Conservation (phyloP, 2,888 invertebrate genomes). For the Ametastegia equiseti region DNA sequence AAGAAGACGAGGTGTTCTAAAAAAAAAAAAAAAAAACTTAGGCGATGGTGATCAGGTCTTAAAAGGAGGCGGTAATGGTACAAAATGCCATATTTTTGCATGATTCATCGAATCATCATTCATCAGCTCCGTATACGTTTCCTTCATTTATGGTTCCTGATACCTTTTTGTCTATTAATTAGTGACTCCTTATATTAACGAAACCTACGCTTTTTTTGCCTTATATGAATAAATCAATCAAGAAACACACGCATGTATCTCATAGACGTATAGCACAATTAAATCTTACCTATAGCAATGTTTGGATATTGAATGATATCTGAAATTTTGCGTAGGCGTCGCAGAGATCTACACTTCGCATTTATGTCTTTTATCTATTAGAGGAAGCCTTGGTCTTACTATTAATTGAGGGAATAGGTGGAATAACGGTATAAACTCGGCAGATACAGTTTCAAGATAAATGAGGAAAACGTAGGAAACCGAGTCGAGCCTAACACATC, state of each 20-base stretch:
- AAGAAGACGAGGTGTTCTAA: not conserved
- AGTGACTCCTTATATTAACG: not conserved
- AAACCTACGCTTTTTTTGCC: not conserved
- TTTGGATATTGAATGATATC: not conserved
- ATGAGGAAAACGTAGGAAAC: too few species aligned
- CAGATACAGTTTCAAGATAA: too few species aligned
- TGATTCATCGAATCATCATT: slow-evolving; percentile 17
- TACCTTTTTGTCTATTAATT: slow-evolving; percentile 17
- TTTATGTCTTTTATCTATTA: too few species aligned
- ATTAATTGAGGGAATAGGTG: too few species aligned
- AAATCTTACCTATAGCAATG: not conserved
- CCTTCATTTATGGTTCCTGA: not conserved
- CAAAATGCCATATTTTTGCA: not conserved
- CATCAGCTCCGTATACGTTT: slow-evolving; percentile 12
- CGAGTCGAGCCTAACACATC: too few species aligned
- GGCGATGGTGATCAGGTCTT: not conserved
- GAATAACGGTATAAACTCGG: too few species aligned
- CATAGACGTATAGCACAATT: not conserved
- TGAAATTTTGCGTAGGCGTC: not conserved
- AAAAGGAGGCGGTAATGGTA: slow-evolving; percentile 11
- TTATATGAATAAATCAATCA: not conserved
- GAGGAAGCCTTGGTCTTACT: too few species aligned
- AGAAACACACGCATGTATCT: not conserved
- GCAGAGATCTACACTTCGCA: too few species aligned
- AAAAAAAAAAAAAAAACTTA: too few species aligned